Evolutionary conservation across 2,797 vertebrate species (phyloP).

Genomic region (Sitta carolinensis): DNA sequence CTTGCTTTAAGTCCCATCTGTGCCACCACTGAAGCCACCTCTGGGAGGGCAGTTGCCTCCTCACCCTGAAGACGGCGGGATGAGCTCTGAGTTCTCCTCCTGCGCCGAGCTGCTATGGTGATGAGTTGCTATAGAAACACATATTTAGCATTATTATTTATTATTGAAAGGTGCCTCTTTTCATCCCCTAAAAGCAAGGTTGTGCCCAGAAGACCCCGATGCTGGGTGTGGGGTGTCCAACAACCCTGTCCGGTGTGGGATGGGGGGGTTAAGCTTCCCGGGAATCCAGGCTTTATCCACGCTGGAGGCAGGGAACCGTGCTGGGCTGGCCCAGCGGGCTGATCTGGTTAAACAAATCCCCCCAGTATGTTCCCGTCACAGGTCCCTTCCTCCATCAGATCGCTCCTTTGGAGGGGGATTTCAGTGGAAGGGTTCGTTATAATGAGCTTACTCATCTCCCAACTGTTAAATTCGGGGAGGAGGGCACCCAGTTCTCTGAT

Average conservation of each 20-base stretch:
- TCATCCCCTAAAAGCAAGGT: neutral
- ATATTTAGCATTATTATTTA: conserved; percentile 69
- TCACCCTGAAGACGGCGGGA: conserved; percentile 50
- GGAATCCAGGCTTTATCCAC: neutral
- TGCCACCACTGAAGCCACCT: neutral
- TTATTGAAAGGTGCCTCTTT: conserved; percentile 62
- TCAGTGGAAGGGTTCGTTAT: neutral
- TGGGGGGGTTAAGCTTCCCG: neutral
- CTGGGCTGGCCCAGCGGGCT: conserved; percentile 4
- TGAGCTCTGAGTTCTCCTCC: conserved; percentile 44
- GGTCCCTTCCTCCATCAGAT: neutral
- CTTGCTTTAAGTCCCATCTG: neutral
- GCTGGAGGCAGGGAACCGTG: neutral
- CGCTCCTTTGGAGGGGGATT: conserved; percentile 50
- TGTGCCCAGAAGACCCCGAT: neutral
- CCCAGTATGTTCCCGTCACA: neutral
- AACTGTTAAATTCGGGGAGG: neutral
- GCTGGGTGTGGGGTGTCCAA: neutral
- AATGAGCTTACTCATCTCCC: conserved; percentile 28
- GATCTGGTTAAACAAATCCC: conserved; percentile 55
- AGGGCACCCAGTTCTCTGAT: neutral
- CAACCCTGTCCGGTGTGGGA: neutral
- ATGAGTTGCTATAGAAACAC: conserved; percentile 72
- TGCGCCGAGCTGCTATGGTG: conserved; percentile 60
- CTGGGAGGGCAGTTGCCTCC: conserved; percentile 5